Conservation (phyloP, 2,888 invertebrate genomes). For the Yponomeuta cagnagella region DNA sequence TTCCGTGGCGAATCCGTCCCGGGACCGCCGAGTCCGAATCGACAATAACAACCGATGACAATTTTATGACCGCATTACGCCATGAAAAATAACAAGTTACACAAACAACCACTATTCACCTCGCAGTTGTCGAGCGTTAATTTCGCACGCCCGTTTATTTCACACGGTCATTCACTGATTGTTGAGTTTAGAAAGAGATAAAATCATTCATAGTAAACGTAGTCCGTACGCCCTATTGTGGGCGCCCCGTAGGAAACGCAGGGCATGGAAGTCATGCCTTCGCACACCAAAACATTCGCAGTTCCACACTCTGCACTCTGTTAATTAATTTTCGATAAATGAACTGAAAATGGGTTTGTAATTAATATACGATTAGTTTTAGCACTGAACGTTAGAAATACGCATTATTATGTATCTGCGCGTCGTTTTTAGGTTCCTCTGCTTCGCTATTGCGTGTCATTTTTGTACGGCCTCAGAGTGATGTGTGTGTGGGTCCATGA, state of each 20-base stretch:
- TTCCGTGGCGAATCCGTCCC: constrained; percentile 18
- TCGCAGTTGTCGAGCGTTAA: constrained; percentile 52
- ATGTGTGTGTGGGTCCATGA: not conserved
- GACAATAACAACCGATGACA: constrained; percentile 52
- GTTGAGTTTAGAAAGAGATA: constrained; percentile 74
- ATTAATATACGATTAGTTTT: not conserved
- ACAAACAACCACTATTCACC: constrained; percentile 69
- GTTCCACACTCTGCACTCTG: constrained; percentile 41
- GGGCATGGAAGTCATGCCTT: constrained; percentile 75
- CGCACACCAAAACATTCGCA: constrained; percentile 64
- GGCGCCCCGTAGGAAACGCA: constrained; percentile 56
- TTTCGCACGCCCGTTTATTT: constrained; percentile 63
- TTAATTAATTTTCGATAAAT: constrained; percentile 33
- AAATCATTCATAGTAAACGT: constrained; percentile 76
- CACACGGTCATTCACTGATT: constrained; percentile 74
- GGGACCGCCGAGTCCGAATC: not conserved
- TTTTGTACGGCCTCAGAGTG: constrained; percentile 50
- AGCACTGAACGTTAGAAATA: constrained; percentile 31
- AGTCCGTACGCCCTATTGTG: constrained; percentile 63
- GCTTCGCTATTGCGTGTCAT: constrained; percentile 70
- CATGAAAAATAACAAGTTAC: constrained; percentile 56
- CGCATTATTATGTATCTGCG: constrained; percentile 44
- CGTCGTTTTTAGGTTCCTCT: constrained; percentile 66
- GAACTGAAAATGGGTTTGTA: constrained; percentile 23
- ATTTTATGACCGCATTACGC: constrained; percentile 54